phyloP scores from a whole-genome alignment of 2,113 vertebrate species.

The Puffinus mauretanicus region DNA sequence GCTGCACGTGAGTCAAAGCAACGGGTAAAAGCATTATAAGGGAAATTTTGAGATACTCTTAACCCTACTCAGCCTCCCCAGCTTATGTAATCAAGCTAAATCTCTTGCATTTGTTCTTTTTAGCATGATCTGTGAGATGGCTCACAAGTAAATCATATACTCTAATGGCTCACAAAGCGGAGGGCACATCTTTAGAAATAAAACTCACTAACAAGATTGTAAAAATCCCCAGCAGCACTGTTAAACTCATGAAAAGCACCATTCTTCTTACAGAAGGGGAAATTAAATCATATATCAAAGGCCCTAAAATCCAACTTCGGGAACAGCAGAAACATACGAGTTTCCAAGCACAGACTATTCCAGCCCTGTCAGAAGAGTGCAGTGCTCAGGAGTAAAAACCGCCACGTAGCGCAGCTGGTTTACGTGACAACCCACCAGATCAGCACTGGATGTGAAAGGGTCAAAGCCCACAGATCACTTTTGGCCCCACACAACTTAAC shows the following conservation, averaged over 20 bases:
- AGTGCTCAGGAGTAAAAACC: background rate
- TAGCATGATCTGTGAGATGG: background rate
- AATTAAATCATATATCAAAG: conserved; percentile 11
- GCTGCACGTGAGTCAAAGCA: background rate
- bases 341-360: background rate
- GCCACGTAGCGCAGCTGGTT: background rate
- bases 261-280: background rate
- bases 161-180: background rate
- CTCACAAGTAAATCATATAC: background rate
- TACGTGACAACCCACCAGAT: background rate
- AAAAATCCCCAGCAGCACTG: conserved; percentile 6
- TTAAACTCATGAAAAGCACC: background rate
- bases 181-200: conserved; percentile 25
- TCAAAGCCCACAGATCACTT: background rate
- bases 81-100: background rate
- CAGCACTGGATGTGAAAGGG: background rate
- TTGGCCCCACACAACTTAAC: background rate
- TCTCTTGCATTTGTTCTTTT: background rate
- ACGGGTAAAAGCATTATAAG: background rate
- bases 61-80: background rate
- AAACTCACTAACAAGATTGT: conserved; percentile 18
- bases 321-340: background rate
- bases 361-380: background rate
- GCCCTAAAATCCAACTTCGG: background rate
- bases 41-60: background rate